Percentiles rank a stretch among this genome's conserved stretches.
phyloP scores from a whole-genome alignment of 2,113 vertebrate species.

The Sebastes fasciatus region DNA sequence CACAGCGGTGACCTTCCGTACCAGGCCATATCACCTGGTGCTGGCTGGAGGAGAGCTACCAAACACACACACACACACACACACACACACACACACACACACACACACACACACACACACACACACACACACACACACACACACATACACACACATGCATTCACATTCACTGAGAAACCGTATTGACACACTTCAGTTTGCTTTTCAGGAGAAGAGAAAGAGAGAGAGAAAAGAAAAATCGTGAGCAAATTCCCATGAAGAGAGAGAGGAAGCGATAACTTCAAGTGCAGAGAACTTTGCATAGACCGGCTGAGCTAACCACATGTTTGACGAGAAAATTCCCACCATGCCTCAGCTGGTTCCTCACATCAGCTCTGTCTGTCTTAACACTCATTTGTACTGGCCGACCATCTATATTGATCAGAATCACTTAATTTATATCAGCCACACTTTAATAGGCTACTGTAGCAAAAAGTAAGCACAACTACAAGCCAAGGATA shows the following conservation, averaged over 20 bases:
- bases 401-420: background rate
- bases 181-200: constrained; percentile 32
- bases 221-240: constrained; percentile 1
- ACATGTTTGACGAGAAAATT: constrained; percentile 16
- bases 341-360: constrained; percentile 19
- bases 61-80: constrained; percentile 51
- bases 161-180: background rate
- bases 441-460: background rate
- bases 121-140: constrained; percentile 27
- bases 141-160: background rate
- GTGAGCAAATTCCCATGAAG: constrained; percentile 54
- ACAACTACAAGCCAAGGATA: too few species aligned
- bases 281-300: constrained; percentile 53
- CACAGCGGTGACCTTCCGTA: constrained; percentile 84
- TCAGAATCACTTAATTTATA: background rate
- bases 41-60: constrained; percentile 61
- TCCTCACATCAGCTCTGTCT: constrained; percentile 29
- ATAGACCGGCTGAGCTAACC: constrained; percentile 20
- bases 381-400: background rate
- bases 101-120: constrained; percentile 36
- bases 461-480: too few species aligned
- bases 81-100: constrained; percentile 4
- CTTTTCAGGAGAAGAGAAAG: constrained; percentile 32
- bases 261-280: constrained; percentile 63
- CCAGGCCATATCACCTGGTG: constrained; percentile 84